Percentiles rank a stretch among this genome's conserved stretches.
These are phyloP conservation scores for Poecile montanus DNA, from an alignment of 2,797 vertebrate species.

Conservation along the genomic window DNA sequence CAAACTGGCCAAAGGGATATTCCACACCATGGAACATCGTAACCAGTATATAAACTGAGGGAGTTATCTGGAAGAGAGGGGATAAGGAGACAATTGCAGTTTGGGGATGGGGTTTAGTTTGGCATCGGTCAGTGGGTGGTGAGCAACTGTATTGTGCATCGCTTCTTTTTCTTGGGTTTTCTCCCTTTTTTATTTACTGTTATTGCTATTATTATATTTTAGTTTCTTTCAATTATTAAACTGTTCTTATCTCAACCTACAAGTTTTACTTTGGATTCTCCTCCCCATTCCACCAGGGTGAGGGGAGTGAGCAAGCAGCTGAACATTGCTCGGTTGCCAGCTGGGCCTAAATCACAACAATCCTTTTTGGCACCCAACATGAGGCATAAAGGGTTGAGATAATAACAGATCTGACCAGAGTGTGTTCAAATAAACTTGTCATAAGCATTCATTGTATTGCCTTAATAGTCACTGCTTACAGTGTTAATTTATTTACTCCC, in stretches of 20 bases:
- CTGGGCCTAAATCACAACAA: neutral
- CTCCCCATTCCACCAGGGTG: neutral
- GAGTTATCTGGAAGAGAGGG: neutral
- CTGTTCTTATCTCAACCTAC: neutral
- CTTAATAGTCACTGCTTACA: neutral
- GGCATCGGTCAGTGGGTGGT: neutral
- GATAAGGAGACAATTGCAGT: neutral
- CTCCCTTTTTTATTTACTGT: neutral
- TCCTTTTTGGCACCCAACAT: neutral
- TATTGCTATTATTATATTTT: neutral
- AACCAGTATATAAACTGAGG: too few relatives aligned
- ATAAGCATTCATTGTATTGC: neutral
- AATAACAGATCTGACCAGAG: neutral
- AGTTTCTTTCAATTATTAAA: neutral
- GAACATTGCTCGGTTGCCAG: neutral
- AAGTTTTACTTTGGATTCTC: neutral
- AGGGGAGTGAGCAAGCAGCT: neutral
- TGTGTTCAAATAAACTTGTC: neutral
- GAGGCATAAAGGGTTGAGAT: neutral
- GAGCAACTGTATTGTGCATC: neutral
- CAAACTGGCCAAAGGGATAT: too few relatives aligned
- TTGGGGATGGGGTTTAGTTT: neutral
- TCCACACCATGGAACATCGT: too few relatives aligned
- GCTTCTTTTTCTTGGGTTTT: neutral
- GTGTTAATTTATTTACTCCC: neutral